Evolutionary conservation across 92 coral and sea anemone genomes (phyloP), one percentile per base, ranked within the genome.

Genomic region (Siderastrea siderea): DNA sequence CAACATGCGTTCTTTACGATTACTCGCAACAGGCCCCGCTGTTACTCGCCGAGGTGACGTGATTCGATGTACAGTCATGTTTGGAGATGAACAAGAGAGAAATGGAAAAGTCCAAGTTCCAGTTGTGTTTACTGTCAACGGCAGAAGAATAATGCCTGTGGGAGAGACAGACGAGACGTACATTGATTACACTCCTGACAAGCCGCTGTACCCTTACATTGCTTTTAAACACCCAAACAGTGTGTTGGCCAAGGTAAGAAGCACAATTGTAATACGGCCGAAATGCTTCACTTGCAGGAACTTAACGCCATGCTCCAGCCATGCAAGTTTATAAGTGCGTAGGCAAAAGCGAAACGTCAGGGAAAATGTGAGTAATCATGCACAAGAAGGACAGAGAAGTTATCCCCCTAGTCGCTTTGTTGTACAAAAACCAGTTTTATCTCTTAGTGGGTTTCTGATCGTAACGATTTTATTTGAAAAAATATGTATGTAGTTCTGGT

Each of bases 1-100:
- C 38, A 26, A 26, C 38, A 26, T 26, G 38, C 38, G 0, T 9
- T 53, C 61, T 61, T 14, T 61, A 61, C 26, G 66, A 61, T 51
- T 7, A 3, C 61, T 55, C 61, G 10, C 12, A 55, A 55, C 61
- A 74, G 78, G 78, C 7, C n/a, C 78, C 16, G 61, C 46, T 45
- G 15, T 9, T 1, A 43, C 78, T 17, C 45, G 60, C 43, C 59
- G 62, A 51, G 78, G 78, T 19, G 78, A 74, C 44, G 61, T 10
- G 45, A 47, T 74, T 51, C 59, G 78, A 14, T 74, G 78, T 5
- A 74, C 78, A 6, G 78, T 74, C 62, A 19, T 74, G 78, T 51
- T 74, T 74, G 78, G 7, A 8, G 14, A 14, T 0, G 48, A 74
- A 6, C 44, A 3, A 74, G 61, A 16, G 61, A 9, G 6, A 2